These are phyloP conservation scores for Bellardia bayeri DNA, from an alignment of 2,888 invertebrate species.

Conservation along the genomic window DNA sequence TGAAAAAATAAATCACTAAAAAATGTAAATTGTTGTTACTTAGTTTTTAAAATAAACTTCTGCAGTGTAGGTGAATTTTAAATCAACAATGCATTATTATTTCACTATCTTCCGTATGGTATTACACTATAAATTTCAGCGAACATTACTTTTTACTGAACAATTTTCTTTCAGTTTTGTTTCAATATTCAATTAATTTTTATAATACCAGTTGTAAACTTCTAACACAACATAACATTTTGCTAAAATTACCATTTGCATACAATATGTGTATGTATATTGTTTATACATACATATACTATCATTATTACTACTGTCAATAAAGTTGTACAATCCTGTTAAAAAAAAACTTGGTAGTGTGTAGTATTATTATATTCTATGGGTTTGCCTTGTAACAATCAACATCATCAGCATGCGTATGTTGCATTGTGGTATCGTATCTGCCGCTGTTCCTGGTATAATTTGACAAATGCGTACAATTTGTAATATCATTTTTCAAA, in stretches of 20 bases:
- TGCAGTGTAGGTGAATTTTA: no score
- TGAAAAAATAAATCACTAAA: no score
- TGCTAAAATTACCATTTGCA: conserved; percentile 11
- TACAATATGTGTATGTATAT: neutral
- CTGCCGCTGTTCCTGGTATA: conserved; percentile 34
- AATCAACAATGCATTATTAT: no score
- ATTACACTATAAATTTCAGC: no score
- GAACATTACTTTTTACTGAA: no score
- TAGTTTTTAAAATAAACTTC: no score
- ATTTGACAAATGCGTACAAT: conserved; percentile 83
- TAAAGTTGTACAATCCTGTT: conserved; percentile 58
- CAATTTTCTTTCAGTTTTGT: no score
- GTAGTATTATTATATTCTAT: neutral
- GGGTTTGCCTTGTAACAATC: conserved; percentile 40
- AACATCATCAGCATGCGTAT: conserved; percentile 47
- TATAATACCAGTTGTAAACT: conserved; percentile 44
- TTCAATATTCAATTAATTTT: conserved; percentile 31
- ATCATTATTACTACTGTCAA: conserved; percentile 57
- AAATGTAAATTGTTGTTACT: no score
- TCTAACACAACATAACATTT: conserved; percentile 56
- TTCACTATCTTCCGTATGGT: no score
- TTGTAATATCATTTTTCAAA: conserved; percentile 84
- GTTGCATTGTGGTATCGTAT: neutral
- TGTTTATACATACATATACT: neutral
- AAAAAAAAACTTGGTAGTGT: neutral